Base-by-base conservation (phyloP, 2,113 vertebrate species). In the Zosterops hypoxanthus region DNA sequence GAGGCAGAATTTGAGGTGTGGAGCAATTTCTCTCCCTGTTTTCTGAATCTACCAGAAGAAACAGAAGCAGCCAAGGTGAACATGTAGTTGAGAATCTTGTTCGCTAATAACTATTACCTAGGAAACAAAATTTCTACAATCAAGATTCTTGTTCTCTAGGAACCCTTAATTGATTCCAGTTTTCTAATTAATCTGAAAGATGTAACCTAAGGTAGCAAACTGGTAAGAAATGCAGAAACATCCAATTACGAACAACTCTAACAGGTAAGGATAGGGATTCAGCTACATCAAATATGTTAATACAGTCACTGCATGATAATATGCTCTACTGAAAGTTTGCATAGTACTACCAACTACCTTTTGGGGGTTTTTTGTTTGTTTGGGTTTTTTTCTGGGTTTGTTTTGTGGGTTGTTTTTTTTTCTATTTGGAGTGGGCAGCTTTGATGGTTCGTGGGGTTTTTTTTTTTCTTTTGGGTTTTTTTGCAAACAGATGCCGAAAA, bases 111-210 rank as follows among this genome's bases (percentile, higher is more conserved):
- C 28, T 69, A 46, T 44, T 71, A 71, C 12, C 28, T n/a, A 50
- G 46, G 57, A 50, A 86, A 56, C 33, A 79, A 77, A 70, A 55
- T 33, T 26, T 47, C 34, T 66, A 36, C 50, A 71, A 76, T 68
- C 49, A 60, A 86, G 63, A 57, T 41, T 61, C 28, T 50, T 77
- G 42, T 56, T 86, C 47, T 81, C 23, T 6, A 63, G 28, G 31
- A 84, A 64, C 21, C 4, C 64, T 71, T 78, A 91, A 68, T 17
- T 73, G 34, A 71, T 47, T 88, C 7, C 33, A 53, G 25, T 84
- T 92, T 84, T 56, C 52, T 70, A 88, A 75, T 56, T 86, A 88
- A 26, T 55, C 49, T 89, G 82, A 76, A 82, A 90, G 17, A 33
- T 36, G 50, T 73, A 50, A 92, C 57, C 25, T n/a, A 41, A 70